Evolutionary conservation across 2,113 vertebrate species (phyloP), one percentile per base, ranked within the genome.

Genomic region (Melanerpes formicivorus): DNA sequence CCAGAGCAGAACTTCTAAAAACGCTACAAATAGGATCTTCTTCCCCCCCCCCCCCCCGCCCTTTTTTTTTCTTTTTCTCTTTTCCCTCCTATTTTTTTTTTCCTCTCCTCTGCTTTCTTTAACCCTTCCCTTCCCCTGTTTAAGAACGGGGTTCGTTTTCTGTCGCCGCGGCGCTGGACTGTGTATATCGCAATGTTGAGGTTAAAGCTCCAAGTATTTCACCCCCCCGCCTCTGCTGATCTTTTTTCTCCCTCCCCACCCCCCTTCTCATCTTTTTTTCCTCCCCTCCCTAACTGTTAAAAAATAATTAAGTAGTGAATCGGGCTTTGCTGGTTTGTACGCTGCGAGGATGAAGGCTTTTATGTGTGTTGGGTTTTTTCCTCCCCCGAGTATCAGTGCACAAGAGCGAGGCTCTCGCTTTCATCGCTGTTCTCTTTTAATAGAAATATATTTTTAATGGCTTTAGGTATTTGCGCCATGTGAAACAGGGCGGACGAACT

Each of bases 1-100:
- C 97, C 96, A 98, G 96, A 98, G 97, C 97, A 97, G 94, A 97
- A 98, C 98, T 98, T 97, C 97, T 98, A 65, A 88, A 95, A 92
- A 96, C 37, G 95, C 98, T 96, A 96, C 97, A 96, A 95, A 98
- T 96, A 97, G 98, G 97, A 98, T 97, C 97, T 77, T 78, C 80
- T 82, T 80, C 66, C 40, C 40, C 37, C 37, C 37, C 78, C 66
- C 37, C 37, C 37, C 40, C 40, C 40, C 40, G 40, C 40, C 40
- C 11, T 40, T 69, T 62, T 18, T 18, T 48, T 18, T 8, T 19
- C 18, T 48, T 48, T 48, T 48, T 15, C 42, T 48, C 19, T 48
- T 48, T 48, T 18, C 18, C 46, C 16, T 19, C 46, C 46, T 52
- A 7, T 25, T 25, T 50, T 11, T 50, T 23, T 23, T 12, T 21